These are phyloP conservation scores for Cryptotis parvus DNA, from an alignment of 2,113 vertebrate genomes.

Conservation along the genomic window DNA sequence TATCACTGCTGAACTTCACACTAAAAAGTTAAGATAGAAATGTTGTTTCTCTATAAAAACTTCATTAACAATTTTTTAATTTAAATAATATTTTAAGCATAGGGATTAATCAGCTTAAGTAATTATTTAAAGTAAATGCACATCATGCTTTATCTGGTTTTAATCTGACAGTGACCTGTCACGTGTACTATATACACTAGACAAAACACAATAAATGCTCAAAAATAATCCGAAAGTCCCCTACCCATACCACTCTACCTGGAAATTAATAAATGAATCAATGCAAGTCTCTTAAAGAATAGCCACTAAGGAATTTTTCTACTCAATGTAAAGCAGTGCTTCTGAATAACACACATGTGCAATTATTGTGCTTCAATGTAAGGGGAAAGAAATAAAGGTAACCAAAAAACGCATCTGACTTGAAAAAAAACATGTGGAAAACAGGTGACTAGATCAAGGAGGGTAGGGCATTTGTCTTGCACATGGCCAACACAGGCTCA, in stretches of 20 bases:
- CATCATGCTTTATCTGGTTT: not conserved
- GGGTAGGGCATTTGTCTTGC: too few species aligned
- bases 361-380: slow-evolving; percentile 7
- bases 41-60: not conserved
- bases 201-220: not conserved
- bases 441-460: too few species aligned
- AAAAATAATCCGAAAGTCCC: slow-evolving; percentile 45
- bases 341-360: not conserved
- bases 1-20: slow-evolving; percentile 21
- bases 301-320: not conserved
- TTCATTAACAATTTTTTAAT: not conserved
- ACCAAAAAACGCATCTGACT: not conserved
- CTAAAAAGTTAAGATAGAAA: slow-evolving; percentile 10
- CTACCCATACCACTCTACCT: not conserved
- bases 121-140: slow-evolving; percentile 20
- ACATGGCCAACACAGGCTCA: too few species aligned
- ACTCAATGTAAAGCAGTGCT: not conserved
- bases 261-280: slow-evolving; percentile 8
- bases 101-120: not conserved
- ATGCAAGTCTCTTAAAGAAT: slow-evolving; percentile 6
- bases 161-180: not conserved
- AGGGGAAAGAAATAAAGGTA: slow-evolving; percentile 13
- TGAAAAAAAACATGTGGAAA: not conserved
- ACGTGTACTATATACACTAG: not conserved
- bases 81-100: not conserved